Percentiles rank a stretch among this genome's conserved stretches.
Conservation (phyloP, 2,888 invertebrate species). For the Dolomedes plantarius region DNA sequence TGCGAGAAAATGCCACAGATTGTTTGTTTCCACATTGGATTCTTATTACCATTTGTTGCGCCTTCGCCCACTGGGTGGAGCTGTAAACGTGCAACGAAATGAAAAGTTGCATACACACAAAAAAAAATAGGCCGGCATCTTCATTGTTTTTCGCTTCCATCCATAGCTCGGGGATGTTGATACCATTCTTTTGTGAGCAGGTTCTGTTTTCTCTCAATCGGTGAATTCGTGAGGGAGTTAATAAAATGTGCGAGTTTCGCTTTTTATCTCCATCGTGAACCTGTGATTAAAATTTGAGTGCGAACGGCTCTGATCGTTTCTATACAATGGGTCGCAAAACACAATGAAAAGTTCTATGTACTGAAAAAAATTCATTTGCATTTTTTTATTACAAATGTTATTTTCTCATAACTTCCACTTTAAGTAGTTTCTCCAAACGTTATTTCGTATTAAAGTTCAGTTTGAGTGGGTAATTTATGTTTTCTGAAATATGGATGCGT, state of each 20-base stretch:
- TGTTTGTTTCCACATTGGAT: background rate
- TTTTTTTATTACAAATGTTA: too few species aligned
- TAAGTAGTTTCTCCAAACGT: too few species aligned
- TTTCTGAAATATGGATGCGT: too few species aligned
- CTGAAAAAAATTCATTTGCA: too few species aligned
- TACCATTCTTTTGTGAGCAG: too few species aligned
- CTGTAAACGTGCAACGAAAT: slow-evolving; percentile 9
- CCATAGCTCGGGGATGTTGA: background rate
- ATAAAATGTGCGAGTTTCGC: background rate
- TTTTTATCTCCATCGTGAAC: background rate
- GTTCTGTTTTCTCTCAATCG: too few species aligned
- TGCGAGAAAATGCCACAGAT: too few species aligned
- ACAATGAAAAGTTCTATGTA: too few species aligned
- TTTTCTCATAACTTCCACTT: too few species aligned
- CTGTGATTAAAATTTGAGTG: background rate
- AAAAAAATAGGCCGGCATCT: background rate
- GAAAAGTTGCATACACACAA: slow-evolving; percentile 3
- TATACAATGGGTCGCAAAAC: background rate
- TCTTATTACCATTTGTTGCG: background rate
- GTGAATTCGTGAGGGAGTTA: background rate
- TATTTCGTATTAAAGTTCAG: too few species aligned
- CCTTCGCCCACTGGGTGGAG: background rate
- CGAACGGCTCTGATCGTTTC: background rate
- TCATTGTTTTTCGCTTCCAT: slow-evolving; percentile 14
- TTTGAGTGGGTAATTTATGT: too few species aligned